phyloP scores from a whole-genome alignment of 2,797 vertebrate genomes.

The Taenioides sp. region DNA sequence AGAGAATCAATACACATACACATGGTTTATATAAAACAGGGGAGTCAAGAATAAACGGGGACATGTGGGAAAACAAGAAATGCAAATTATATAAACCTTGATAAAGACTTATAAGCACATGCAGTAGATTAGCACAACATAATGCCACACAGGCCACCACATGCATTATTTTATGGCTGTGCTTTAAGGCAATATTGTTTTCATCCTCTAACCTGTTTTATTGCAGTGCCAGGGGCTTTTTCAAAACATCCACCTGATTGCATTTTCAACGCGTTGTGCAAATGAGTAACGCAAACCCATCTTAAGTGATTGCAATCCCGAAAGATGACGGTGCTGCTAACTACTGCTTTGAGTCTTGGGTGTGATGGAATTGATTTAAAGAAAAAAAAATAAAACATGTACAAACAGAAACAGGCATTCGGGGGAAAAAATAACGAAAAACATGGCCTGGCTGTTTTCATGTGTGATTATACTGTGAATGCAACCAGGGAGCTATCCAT shows the following conservation, averaged over 20 bases:
- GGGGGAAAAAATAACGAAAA: constrained; percentile 24
- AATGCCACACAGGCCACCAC: not conserved
- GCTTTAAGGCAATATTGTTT: constrained; percentile 10
- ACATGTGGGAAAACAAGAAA: not conserved
- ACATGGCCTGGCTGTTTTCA: constrained; percentile 26
- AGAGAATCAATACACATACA: not conserved
- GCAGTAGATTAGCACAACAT: not conserved
- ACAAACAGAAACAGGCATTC: constrained; percentile 25
- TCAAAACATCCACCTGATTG: constrained; percentile 3
- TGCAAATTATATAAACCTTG: constrained; percentile 3
- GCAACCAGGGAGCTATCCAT: constrained; percentile 61
- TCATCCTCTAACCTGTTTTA: constrained; percentile 3
- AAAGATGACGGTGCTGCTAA: constrained; percentile 7
- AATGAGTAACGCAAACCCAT: not conserved
- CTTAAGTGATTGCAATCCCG: not conserved
- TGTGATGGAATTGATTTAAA: constrained; percentile 31
- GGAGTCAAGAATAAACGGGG: not conserved
- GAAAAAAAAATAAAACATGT: constrained; percentile 25
- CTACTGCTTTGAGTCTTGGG: constrained; percentile 7
- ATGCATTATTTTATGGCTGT: constrained; percentile 1
- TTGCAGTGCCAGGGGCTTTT: not conserved
- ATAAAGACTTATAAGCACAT: not conserved
- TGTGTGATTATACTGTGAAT: constrained; percentile 59
- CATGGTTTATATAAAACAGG: not conserved
- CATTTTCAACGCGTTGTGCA: constrained; percentile 3